Percentiles rank a stretch among this genome's conserved stretches.
phyloP scores from a whole-genome alignment of 2,797 vertebrate species.

The Gobionotothen gibberifrons region DNA sequence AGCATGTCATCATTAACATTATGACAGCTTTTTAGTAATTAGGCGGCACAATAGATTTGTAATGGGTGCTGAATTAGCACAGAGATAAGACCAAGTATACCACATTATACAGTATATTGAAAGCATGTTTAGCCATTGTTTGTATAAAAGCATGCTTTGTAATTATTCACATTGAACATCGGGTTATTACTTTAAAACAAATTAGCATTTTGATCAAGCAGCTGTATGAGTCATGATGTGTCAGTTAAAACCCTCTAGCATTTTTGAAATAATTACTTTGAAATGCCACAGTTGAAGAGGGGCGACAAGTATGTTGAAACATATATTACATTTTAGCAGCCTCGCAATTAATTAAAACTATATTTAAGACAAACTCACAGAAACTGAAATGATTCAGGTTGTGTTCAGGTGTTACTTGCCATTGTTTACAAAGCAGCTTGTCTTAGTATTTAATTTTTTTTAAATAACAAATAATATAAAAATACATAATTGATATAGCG shows the following conservation, averaged over 20 bases:
- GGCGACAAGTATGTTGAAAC: conserved; percentile 26
- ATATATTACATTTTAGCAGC: conserved; percentile 8
- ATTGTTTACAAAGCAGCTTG: background rate
- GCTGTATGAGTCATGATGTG: conserved; percentile 38
- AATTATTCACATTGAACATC: conserved; percentile 22
- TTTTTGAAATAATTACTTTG: conserved; percentile 57
- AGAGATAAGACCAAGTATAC: conserved; percentile 10
- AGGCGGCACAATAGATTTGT: conserved; percentile 4
- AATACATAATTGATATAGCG: too few relatives aligned
- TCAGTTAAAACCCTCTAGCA: conserved; percentile 45
- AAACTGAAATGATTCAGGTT: background rate
- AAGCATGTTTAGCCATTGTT: conserved; percentile 1
- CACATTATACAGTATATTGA: background rate
- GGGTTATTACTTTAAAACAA: conserved; percentile 33
- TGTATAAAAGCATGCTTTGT: conserved; percentile 2
- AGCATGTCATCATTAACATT: conserved; percentile 37
- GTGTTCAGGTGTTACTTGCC: background rate
- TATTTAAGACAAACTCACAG: background rate
- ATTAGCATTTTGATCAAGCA: conserved; percentile 35
- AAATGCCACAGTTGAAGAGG: conserved; percentile 53
- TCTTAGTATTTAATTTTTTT: background rate
- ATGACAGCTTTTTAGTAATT: conserved; percentile 43
- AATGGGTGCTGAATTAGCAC: conserved; percentile 2
- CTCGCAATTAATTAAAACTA: background rate
- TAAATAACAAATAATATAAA: too few relatives aligned